Evolutionary conservation across 2,888 invertebrate genomes (phyloP), one percentile per base, ranked within the genome.

Genomic region (Tuta absoluta): DNA sequence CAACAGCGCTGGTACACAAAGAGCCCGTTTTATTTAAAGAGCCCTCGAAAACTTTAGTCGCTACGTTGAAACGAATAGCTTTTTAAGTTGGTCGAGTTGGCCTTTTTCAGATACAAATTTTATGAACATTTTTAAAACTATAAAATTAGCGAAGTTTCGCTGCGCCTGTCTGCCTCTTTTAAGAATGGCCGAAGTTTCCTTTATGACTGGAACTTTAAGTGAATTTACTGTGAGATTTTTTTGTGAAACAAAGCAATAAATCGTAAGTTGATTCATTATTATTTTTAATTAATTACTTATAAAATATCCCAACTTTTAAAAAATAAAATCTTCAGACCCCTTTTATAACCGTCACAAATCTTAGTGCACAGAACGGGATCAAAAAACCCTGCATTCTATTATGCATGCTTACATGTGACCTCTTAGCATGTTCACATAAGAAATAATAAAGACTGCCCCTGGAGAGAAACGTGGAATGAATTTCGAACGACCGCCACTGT

Each of bases 381-480:
- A 8, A 1, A 8, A 51, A 19, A 23, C 51, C 12, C 51, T 12
- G 12, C 51, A 14, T 53, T 53, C 51, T 53, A 53, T 53, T 53
- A 63, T 63, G 48, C 58, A 63, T 45, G 17, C 19, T 48, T 19
- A 49, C 60, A 53, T 60, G 61, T 53, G 60, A 60, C 64, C 64
- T 63, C 38, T 64, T 60, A 60, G 33, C 61, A 23, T 51, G 23
- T 37, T 49, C 61, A 53, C 64, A 61, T 64, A 79, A 78, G 77
- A 75, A 75, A 76, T 70, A 71, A 73, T 78, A 78, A 79, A 75
- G 72, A 74, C 69, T 66, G 67, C 69, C 72, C 74, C 69, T 71
- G 73, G 72, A 74, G 68, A 72, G 72, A 68, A 65, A 69, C 66
- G 72, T 59, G 75, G 75, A 82, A 84, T 82, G 84, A 85, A 85